Evolutionary conservation across 2,797 vertebrate species (phyloP).

Genomic region (Coranthus polyacanthus): DNA sequence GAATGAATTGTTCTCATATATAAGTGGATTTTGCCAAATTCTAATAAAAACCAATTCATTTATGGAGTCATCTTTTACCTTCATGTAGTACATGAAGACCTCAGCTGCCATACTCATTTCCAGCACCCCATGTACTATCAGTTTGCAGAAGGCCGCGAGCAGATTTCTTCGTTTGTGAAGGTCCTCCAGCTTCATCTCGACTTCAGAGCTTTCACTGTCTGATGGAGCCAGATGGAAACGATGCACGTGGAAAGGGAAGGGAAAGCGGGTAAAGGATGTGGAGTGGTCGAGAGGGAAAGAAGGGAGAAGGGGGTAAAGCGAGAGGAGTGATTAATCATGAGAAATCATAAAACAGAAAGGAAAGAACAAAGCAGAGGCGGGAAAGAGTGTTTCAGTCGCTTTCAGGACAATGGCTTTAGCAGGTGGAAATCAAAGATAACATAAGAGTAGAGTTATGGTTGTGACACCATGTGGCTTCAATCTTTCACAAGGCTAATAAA

Average conservation of each 20-base stretch:
- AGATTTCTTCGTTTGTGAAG: slow-evolving; percentile 87
- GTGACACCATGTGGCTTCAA: slow-evolving; percentile 85
- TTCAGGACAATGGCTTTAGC: slow-evolving; percentile 80
- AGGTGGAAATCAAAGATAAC: slow-evolving; percentile 84
- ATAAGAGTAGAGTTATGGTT: slow-evolving; percentile 72
- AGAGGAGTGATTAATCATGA: slow-evolving; percentile 63
- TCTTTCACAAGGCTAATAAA: slow-evolving; percentile 81
- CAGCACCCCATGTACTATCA: slow-evolving; percentile 88
- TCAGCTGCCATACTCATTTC: slow-evolving; percentile 90
- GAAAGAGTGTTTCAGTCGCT: slow-evolving; percentile 55
- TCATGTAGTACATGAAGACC: slow-evolving; percentile 91
- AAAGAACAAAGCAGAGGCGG: slow-evolving; percentile 63
- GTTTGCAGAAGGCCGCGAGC: slow-evolving; percentile 92
- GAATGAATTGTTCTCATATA: no score
- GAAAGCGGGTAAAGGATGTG: slow-evolving; percentile 7
- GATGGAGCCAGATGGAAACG: slow-evolving; percentile 46
- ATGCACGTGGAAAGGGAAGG: background rate
- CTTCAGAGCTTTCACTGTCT: slow-evolving; percentile 75
- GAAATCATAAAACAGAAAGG: slow-evolving; percentile 55
- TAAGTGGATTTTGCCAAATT: no score
- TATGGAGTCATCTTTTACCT: slow-evolving; percentile 87
- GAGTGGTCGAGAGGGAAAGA: slow-evolving; percentile 16
- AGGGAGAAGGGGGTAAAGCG: background rate
- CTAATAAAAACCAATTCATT: no score
- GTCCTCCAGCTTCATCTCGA: slow-evolving; percentile 79